Evolutionary conservation across 2,113 vertebrate species (phyloP), one percentile per base, ranked within the genome.

Genomic region (Bos javanicus): DNA sequence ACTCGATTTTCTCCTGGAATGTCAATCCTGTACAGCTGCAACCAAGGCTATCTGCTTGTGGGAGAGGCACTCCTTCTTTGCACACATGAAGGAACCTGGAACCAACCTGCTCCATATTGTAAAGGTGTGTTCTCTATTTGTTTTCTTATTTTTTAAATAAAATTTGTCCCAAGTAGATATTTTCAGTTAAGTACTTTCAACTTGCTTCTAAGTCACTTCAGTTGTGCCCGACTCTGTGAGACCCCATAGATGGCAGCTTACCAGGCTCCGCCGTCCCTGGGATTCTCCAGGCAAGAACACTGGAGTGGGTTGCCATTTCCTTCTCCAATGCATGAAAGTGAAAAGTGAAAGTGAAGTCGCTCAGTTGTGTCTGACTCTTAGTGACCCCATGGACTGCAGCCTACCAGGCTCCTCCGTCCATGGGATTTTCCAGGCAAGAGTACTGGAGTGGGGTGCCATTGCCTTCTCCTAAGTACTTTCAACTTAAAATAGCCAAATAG

Each of bases 11-110:
- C 91, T 54, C 83, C 92, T 0, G 98, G 99, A 90, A 93, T 96
- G 17, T 97, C 98, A 0, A 43, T 99, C 0, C 90, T 90, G 39
- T 99, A 99, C 89, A 97, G 94, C 96, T 99, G 99, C 67, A 19
- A 96, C 2, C 96, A 94, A 1, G 99, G 98, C 13, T 98, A 97
- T 50, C 94, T 97, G 0, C 98, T 99, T 0, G 0, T 95, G 5
- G 98, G 98, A 92, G 91, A 97, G 0, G 88, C 95, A 57, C 28
- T 36, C 84, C 96, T 98, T 56, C 71, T 23, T 60, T 99, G 99
- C 97, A 98, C 97, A 0, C 57, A 0, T 0, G 97, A 95, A 1
- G 98, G 98, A n/a, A 56, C 39, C 26, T 99, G 98, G 98, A 98
- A 95, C 91, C 97, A 62, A 48, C 97, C 98, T 7, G 56, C 46